Percentiles rank a stretch among this genome's conserved stretches.
phyloP scores from a whole-genome alignment of 2,888 invertebrate species.

The Aleiodes alternator region DNA sequence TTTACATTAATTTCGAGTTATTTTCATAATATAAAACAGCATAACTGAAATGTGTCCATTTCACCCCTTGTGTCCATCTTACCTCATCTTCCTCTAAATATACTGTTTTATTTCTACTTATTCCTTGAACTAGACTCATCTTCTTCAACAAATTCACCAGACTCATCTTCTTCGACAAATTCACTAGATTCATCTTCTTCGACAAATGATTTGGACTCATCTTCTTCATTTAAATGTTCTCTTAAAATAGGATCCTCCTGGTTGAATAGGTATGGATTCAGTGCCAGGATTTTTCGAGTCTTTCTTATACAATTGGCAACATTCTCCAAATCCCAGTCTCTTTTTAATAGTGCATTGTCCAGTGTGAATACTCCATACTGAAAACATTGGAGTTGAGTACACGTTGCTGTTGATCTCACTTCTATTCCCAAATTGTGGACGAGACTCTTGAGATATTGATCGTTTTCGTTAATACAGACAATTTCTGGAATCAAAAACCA shows the following conservation, averaged over 20 bases:
- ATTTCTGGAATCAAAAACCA: slow-evolving; percentile 84
- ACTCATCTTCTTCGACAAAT: too few species aligned
- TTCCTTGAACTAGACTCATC: too few species aligned
- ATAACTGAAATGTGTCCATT: too few species aligned
- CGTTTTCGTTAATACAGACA: slow-evolving; percentile 90
- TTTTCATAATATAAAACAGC: too few species aligned
- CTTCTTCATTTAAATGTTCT: slow-evolving; percentile 49
- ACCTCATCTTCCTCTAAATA: too few species aligned
- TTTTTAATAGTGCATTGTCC: slow-evolving; percentile 85
- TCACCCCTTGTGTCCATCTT: too few species aligned
- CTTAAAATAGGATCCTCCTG: slow-evolving; percentile 65
- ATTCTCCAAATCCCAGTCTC: slow-evolving; percentile 87
- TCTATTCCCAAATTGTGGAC: slow-evolving; percentile 90
- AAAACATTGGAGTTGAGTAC: slow-evolving; percentile 87
- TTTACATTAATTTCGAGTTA: too few species aligned
- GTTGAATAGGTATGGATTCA: slow-evolving; percentile 76
- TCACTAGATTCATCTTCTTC: too few species aligned
- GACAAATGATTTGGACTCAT: background rate
- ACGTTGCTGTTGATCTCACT: slow-evolving; percentile 87
- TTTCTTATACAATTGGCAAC: slow-evolving; percentile 81
- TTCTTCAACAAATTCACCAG: too few species aligned
- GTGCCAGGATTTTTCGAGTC: slow-evolving; percentile 78
- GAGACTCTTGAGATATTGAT: slow-evolving; percentile 85
- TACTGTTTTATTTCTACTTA: too few species aligned
- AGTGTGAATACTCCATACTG: slow-evolving; percentile 89